Evolutionary conservation across 2,797 vertebrate species (phyloP).

Genomic region (Notoglanidium macrostoma): DNA sequence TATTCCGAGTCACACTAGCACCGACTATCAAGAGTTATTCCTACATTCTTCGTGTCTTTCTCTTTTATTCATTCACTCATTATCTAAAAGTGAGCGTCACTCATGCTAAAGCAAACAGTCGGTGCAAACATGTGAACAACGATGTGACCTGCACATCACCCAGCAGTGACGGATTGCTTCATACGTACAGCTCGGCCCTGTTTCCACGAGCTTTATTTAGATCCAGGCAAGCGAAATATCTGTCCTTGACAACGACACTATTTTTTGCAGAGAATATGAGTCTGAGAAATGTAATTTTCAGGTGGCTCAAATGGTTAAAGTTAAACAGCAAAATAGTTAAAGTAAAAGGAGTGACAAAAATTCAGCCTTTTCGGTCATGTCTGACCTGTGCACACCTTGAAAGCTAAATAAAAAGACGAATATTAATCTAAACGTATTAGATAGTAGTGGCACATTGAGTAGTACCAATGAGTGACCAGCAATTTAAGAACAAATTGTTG

Average conservation of each 20-base stretch:
- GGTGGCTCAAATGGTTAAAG: not conserved
- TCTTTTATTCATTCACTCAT: not conserved
- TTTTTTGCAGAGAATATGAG: not conserved
- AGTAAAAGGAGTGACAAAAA: not conserved
- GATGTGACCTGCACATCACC: not conserved
- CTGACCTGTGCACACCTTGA: not conserved
- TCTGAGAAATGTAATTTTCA: not conserved
- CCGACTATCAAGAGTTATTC: not conserved
- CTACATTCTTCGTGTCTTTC: not conserved
- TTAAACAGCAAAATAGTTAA: too few relatives aligned
- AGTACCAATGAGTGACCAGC: not conserved
- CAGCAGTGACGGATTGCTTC: not conserved
- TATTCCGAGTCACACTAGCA: not conserved
- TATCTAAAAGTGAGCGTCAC: not conserved
- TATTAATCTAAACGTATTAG: not conserved
- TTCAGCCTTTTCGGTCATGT: not conserved
- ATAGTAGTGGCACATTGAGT: not conserved
- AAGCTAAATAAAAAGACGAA: not conserved
- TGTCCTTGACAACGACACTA: not conserved
- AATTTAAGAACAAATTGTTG: too few relatives aligned
- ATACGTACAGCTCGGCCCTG: not conserved
- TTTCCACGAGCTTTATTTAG: not conserved
- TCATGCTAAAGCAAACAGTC: not conserved
- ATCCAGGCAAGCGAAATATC: not conserved
- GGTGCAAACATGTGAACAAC: not conserved